Percentiles rank a stretch among this genome's conserved stretches.
Evolutionary conservation across 2,888 invertebrate species (phyloP).

Genomic region (Platycnemis pennipes): DNA sequence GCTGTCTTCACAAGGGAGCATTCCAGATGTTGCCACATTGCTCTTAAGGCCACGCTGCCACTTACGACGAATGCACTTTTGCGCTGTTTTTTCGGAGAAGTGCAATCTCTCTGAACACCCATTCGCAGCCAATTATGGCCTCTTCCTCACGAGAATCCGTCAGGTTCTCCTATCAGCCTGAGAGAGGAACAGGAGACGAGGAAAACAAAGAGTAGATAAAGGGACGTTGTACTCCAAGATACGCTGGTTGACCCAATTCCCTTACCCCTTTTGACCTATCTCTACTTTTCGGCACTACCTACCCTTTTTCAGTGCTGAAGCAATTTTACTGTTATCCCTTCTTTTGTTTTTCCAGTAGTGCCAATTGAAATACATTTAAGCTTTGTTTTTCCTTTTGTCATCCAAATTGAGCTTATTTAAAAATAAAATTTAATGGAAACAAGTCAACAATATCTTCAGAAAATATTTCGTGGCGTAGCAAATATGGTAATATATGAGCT

Average conservation of each 20-base stretch:
- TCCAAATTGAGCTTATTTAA: too few species aligned
- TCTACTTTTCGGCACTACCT: not conserved
- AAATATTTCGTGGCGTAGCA: too few species aligned
- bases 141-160: not conserved
- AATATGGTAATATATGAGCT: too few species aligned
- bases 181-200: not conserved
- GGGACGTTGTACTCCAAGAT: not conserved
- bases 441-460: too few species aligned
- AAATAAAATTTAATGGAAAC: too few species aligned
- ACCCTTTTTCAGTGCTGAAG: not conserved
- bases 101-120: not conserved
- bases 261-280: not conserved
- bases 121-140: not conserved
- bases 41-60: not conserved
- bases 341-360: not conserved
- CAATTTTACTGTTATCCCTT: not conserved
- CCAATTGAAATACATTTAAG: too few species aligned
- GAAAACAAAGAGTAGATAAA: not conserved
- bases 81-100: not conserved
- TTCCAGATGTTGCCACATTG: not conserved
- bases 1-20: not conserved
- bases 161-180: not conserved
- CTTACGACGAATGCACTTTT: constrained; percentile 13
- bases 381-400: too few species aligned
- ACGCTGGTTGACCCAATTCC: not conserved